Conservation (phyloP, 2,113 vertebrate genomes). For the Laterallus jamaicensis region DNA sequence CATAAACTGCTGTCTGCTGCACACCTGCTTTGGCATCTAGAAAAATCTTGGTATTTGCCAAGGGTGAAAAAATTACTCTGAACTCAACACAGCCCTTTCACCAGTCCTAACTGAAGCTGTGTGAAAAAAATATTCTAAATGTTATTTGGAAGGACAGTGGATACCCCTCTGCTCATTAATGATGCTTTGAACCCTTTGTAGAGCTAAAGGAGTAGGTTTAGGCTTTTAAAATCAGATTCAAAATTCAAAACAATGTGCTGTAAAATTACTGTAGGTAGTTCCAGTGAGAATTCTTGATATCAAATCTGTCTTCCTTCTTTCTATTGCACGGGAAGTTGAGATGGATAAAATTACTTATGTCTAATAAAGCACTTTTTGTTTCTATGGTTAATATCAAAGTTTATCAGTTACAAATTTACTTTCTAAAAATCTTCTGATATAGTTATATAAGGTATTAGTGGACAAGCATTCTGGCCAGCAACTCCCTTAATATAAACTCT, state of each 20-base stretch:
- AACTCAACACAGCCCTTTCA: neutral
- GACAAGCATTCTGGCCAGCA: neutral
- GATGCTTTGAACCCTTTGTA: neutral
- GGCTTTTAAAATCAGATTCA: neutral
- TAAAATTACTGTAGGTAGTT: neutral
- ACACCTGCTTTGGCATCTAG: neutral
- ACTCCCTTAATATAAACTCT: neutral
- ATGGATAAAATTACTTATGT: neutral
- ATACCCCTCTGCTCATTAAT: neutral
- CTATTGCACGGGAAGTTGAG: rapidly evolving
- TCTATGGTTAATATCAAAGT: neutral
- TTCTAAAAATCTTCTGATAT: neutral
- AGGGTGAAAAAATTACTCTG: neutral
- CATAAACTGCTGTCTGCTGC: neutral
- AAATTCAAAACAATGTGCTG: neutral
- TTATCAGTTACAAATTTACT: neutral
- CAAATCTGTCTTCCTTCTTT: neutral
- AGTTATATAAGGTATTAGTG: neutral
- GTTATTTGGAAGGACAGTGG: neutral
- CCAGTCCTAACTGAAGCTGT: neutral
- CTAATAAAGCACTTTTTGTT: neutral
- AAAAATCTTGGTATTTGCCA: neutral
- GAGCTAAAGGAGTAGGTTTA: neutral
- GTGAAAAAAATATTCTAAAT: neutral
- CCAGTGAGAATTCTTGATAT: neutral